phyloP scores from a whole-genome alignment of 2,113 vertebrate species.

The Charina bottae region DNA sequence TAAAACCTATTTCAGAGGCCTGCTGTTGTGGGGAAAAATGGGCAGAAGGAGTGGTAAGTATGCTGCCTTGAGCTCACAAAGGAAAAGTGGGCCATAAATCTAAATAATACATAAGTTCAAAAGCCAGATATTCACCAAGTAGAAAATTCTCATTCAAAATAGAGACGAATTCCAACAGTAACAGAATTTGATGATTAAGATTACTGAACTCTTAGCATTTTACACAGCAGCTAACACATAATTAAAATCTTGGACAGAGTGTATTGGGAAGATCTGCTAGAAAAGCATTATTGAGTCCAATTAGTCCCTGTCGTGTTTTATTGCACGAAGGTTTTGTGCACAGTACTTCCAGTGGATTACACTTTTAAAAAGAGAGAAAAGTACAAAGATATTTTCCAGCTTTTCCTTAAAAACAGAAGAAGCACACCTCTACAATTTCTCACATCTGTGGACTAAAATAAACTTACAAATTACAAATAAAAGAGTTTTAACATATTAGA shows the following conservation, averaged over 20 bases:
- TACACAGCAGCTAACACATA: not conserved
- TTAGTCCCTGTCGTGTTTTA: not conserved
- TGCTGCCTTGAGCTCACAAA: not conserved
- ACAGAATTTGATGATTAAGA: not conserved
- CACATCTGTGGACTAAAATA: not conserved
- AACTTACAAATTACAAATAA: not conserved
- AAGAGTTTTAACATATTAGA: not conserved
- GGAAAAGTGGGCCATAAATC: not conserved
- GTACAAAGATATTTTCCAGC: not conserved
- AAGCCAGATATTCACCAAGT: not conserved
- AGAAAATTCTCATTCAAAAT: not conserved
- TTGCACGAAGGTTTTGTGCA: not conserved
- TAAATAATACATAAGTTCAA: not conserved
- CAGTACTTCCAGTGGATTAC: not conserved
- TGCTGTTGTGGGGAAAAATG: not conserved
- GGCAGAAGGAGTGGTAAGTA: not conserved
- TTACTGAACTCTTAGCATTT: not conserved
- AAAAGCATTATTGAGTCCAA: not conserved
- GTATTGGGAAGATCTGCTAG: not conserved
- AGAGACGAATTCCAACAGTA: not conserved
- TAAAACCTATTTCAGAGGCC: too few relatives aligned
- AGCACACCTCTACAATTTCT: fast-evolving
- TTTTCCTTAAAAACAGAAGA: conserved; percentile 25
- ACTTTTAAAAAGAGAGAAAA: not conserved
- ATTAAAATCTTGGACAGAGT: not conserved